These are phyloP conservation scores for Eueides isabella DNA, from an alignment of 1,140 invertebrate genomes.

Conservation along the genomic window DNA sequence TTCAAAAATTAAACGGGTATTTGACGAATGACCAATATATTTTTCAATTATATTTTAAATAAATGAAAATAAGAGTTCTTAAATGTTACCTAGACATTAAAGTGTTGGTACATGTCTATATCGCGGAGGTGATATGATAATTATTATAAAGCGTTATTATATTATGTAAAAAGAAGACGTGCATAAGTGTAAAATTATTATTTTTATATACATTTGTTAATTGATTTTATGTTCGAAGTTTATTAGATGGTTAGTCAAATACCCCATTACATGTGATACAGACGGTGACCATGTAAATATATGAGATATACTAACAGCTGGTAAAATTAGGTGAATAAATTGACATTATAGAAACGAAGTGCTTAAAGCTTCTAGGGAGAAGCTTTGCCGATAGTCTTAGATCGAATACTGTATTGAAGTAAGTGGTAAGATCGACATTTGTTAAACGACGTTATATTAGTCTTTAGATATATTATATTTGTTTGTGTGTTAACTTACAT, in stretches of 20 bases:
- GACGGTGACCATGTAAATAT: conserved; percentile 15
- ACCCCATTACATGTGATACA: conserved; percentile 22
- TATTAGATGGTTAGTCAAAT: conserved; percentile 7
- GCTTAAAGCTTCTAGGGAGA: conserved; percentile 39
- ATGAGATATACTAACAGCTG: conserved; percentile 9
- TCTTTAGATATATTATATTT: conserved; percentile 21
- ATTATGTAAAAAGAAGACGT: not conserved
- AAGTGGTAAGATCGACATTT: conserved; percentile 30
- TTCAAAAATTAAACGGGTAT: conserved; percentile 16
- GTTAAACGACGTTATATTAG: conserved; percentile 36
- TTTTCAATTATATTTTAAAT: not conserved
- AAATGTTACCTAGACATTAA: not conserved
- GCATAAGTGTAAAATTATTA: not conserved
- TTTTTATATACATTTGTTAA: not conserved
- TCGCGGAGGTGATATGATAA: not conserved
- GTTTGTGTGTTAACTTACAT: conserved; percentile 17
- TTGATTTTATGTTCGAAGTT: not conserved
- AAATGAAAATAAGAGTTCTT: not conserved
- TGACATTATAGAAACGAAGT: conserved; percentile 38
- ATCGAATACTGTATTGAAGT: conserved; percentile 31
- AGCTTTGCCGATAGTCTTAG: conserved; percentile 39
- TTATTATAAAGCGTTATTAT: not conserved
- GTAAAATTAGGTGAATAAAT: conserved; percentile 22
- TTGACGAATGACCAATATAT: not conserved
- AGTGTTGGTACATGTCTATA: not conserved